Percentiles rank a stretch among this genome's conserved stretches.
Evolutionary conservation across 2,797 vertebrate species (phyloP).

Genomic region (Spondyliosoma cantharus): DNA sequence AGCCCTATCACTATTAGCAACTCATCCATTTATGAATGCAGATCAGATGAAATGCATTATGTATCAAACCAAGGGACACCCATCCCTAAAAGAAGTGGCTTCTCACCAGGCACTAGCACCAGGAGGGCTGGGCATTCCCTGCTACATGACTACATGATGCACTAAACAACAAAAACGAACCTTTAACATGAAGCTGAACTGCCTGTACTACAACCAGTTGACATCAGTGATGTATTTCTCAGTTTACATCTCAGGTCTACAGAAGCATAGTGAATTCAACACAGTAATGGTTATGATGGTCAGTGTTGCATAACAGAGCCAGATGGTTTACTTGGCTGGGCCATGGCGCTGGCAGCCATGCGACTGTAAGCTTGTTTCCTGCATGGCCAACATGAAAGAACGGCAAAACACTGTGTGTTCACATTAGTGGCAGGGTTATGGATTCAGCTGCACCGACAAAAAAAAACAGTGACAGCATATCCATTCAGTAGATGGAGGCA

Average conservation of each 20-base stretch:
- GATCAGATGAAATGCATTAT: conserved; percentile 76
- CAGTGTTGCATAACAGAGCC: conserved; percentile 77
- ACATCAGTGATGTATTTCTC: conserved; percentile 40
- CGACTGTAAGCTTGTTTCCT: conserved; percentile 70
- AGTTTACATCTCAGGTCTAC: conserved; percentile 46
- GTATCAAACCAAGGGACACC: conserved; percentile 66
- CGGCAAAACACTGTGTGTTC: conserved; percentile 66
- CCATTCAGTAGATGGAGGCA: conserved; percentile 57
- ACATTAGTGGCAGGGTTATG: conserved; percentile 63
- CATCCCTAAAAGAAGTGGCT: conserved; percentile 42
- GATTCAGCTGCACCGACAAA: conserved; percentile 58
- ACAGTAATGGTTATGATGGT: conserved; percentile 60
- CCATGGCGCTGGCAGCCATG: conserved; percentile 67
- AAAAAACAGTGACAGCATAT: conserved; percentile 63
- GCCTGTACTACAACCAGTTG: conserved; percentile 25
- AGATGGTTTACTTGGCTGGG: conserved; percentile 80
- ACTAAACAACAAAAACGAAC: conserved; percentile 24
- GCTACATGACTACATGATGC: neutral
- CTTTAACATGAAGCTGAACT: conserved; percentile 7
- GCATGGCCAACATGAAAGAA: conserved; percentile 70
- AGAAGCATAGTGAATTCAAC: conserved; percentile 44
- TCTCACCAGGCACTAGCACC: conserved; percentile 11
- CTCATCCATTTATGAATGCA: conserved; percentile 78
- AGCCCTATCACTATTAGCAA: conserved; percentile 67
- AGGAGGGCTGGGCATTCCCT: conserved; percentile 25